These are phyloP conservation scores for Sympetrum striolatum DNA, from an alignment of 2,888 invertebrate species.

Conservation along the genomic window DNA sequence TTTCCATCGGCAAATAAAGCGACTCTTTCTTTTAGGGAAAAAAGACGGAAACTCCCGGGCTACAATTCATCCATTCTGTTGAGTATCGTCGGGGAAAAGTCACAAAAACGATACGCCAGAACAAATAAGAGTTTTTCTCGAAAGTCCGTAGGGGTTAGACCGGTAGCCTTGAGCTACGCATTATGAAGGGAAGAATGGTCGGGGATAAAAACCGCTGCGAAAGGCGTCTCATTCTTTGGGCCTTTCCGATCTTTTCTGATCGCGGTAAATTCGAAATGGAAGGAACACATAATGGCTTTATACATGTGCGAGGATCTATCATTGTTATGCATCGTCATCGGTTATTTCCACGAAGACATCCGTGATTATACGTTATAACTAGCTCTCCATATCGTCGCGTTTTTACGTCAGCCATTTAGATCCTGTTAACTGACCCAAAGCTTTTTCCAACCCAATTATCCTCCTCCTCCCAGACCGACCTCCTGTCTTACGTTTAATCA, in stretches of 20 bases:
- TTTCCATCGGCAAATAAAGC: slow-evolving; percentile 24
- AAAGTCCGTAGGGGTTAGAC: not conserved
- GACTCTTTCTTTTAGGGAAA: not conserved
- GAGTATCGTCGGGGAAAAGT: slow-evolving; percentile 8
- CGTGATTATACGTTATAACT: too few relatives aligned
- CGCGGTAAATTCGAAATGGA: not conserved
- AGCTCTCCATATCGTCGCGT: too few relatives aligned
- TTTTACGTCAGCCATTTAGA: too few relatives aligned
- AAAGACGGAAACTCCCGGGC: not conserved
- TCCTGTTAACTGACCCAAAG: too few relatives aligned
- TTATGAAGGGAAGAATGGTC: not conserved
- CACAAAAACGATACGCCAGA: slow-evolving; percentile 22
- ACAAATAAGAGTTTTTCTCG: slow-evolving; percentile 30
- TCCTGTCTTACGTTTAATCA: too few relatives aligned
- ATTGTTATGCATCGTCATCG: too few relatives aligned
- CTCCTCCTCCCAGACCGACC: too few relatives aligned
- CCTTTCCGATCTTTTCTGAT: not conserved
- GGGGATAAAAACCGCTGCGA: not conserved
- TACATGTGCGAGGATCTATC: too few relatives aligned
- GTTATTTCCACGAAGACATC: too few relatives aligned
- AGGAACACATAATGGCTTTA: not conserved
- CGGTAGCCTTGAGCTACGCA: not conserved
- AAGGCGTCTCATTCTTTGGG: not conserved
- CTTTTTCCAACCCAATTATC: too few relatives aligned
- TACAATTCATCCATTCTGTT: slow-evolving; percentile 10